Evolutionary conservation across 2,888 invertebrate genomes (phyloP).

Genomic region (Dasypolia templi): DNA sequence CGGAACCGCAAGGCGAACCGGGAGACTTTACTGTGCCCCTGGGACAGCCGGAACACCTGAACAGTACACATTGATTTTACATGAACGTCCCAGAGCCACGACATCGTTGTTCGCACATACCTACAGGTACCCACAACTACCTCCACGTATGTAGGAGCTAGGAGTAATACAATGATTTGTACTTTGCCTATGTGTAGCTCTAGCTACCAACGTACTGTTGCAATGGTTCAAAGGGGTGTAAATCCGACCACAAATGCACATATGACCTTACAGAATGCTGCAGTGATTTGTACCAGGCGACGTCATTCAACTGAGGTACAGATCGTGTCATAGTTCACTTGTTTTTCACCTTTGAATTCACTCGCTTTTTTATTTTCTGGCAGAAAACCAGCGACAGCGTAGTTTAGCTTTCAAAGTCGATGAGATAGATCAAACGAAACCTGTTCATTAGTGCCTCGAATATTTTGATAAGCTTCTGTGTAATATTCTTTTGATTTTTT

Average conservation of each 20-base stretch:
- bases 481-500: not conserved
- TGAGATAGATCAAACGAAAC: slow-evolving; percentile 8
- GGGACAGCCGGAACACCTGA: slow-evolving; percentile 78
- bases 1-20: slow-evolving; percentile 69
- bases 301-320: slow-evolving; percentile 41
- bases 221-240: slow-evolving; percentile 33
- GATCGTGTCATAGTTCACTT: slow-evolving; percentile 55
- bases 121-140: slow-evolving; percentile 34
- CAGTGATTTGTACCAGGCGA: slow-evolving; percentile 39
- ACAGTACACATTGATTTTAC: slow-evolving; percentile 73
- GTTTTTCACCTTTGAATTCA: slow-evolving; percentile 56
- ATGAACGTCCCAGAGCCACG: slow-evolving; percentile 66
- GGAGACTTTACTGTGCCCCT: slow-evolving; percentile 78
- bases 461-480: not conserved
- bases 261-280: slow-evolving; percentile 35
- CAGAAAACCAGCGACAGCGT: slow-evolving; percentile 19
- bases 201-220: slow-evolving; percentile 20
- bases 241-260: slow-evolving; percentile 44
- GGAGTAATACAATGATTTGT: slow-evolving; percentile 63
- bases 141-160: slow-evolving; percentile 26
- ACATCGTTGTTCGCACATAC: slow-evolving; percentile 62
- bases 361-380: slow-evolving; percentile 43
- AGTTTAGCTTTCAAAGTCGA: slow-evolving; percentile 22
- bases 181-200: slow-evolving; percentile 35
- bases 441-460: slow-evolving; percentile 13